Conservation (phyloP, 2,797 vertebrate genomes). For the Galago senegalensis region DNA sequence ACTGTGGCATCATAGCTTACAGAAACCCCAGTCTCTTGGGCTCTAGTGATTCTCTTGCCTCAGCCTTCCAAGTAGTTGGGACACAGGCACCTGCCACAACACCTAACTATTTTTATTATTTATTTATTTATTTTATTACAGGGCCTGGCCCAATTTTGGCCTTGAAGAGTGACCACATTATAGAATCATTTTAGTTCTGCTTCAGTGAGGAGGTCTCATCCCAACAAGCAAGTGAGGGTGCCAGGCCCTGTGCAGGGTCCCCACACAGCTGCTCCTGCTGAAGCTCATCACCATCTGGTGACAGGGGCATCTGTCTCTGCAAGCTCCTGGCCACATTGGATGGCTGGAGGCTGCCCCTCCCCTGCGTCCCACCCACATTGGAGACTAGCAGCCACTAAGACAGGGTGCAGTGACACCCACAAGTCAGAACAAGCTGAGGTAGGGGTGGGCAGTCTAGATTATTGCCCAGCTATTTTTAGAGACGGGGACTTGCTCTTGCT, state of each 20-base stretch:
- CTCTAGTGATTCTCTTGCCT: too few species aligned
- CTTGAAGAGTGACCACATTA: background rate
- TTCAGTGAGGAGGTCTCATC: background rate
- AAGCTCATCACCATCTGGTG: background rate
- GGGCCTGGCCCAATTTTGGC: background rate
- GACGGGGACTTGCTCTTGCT: too few species aligned
- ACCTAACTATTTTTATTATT: too few species aligned
- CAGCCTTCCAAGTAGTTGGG: too few species aligned
- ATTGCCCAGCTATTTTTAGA: too few species aligned
- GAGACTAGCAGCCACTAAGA: background rate
- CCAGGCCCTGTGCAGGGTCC: background rate
- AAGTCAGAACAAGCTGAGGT: background rate
- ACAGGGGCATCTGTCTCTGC: background rate
- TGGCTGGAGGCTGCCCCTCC: background rate
- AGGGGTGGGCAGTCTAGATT: background rate
- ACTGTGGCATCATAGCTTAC: too few species aligned
- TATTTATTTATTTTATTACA: too few species aligned
- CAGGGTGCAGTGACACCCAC: fast-evolving
- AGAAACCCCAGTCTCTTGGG: too few species aligned
- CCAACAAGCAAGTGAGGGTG: background rate
- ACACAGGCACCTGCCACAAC: too few species aligned
- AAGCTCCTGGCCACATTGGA: background rate
- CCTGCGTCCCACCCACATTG: fast-evolving
- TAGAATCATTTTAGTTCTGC: background rate
- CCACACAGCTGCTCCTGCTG: background rate